Evolutionary conservation across 2,797 vertebrate genomes (phyloP).

Genomic region (Agapornis canus): DNA sequence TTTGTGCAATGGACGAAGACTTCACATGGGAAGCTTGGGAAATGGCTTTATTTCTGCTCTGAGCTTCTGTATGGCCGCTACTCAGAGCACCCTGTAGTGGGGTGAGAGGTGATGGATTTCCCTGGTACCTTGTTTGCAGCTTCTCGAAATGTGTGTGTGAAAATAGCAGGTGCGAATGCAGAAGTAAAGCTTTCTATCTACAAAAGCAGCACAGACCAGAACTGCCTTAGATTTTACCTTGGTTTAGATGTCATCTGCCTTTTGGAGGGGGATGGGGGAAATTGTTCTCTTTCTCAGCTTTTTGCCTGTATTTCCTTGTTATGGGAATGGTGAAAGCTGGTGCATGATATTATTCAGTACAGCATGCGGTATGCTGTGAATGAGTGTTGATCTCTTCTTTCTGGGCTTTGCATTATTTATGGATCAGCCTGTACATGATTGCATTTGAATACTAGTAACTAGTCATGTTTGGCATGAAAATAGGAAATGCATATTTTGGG

Average conservation of each 20-base stretch:
- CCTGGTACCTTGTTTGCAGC: background rate
- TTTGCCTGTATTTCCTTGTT: background rate
- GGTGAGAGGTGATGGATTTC: background rate
- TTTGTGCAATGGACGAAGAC: background rate
- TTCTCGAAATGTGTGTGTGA: background rate
- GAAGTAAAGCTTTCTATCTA: background rate
- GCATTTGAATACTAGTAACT: slow-evolving; percentile 54
- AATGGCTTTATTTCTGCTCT: background rate
- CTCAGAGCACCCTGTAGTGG: rapidly evolving
- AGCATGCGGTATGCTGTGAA: background rate
- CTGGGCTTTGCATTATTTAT: slow-evolving; percentile 65
- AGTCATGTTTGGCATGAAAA: slow-evolving; percentile 44
- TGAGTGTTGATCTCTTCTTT: slow-evolving; percentile 23
- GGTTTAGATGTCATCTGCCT: background rate
- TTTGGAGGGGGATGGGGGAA: background rate
- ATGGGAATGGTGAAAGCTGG: background rate
- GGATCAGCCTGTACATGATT: slow-evolving; percentile 46
- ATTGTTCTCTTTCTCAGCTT: background rate
- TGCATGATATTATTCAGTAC: slow-evolving; percentile 5
- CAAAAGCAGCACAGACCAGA: background rate
- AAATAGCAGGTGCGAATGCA: background rate
- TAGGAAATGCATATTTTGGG: slow-evolving; percentile 3
- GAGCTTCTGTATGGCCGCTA: background rate
- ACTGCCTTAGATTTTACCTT: background rate
- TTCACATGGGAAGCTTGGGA: background rate